These are phyloP conservation scores for Protobothrops flavoviridis DNA, from an alignment of 2,113 vertebrate genomes.

Conservation along the genomic window DNA sequence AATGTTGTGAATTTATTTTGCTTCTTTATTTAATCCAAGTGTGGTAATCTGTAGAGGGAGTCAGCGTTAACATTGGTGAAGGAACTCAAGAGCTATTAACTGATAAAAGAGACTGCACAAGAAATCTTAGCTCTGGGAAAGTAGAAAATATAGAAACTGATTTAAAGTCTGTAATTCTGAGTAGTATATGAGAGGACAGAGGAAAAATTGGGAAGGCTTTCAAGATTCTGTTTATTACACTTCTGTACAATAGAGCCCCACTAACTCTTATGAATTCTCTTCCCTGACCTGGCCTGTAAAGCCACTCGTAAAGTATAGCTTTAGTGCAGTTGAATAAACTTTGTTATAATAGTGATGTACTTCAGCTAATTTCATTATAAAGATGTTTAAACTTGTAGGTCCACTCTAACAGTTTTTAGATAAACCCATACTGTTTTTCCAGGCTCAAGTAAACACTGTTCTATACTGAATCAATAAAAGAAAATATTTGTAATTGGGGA, in stretches of 20 bases:
- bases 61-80: background rate
- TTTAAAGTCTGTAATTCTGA: background rate
- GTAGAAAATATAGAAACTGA: background rate
- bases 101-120: background rate
- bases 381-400: background rate
- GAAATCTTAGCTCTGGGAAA: background rate
- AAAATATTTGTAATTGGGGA: background rate
- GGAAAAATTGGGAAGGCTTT: background rate
- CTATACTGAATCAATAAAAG: background rate
- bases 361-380: background rate
- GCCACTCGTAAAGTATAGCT: background rate
- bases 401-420: background rate
- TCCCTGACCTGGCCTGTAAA: background rate
- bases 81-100: background rate
- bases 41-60: background rate
- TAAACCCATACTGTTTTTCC: background rate
- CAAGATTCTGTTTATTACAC: background rate
- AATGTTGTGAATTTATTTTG: background rate
- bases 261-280: background rate
- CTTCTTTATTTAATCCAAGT: background rate
- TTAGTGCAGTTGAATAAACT: background rate
- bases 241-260: background rate
- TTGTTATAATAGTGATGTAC: background rate
- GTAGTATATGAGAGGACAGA: background rate
- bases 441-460: background rate